Percentiles rank a stretch among this genome's conserved stretches.
These are phyloP conservation scores for Phasia obesa DNA, from an alignment of 2,888 invertebrate species.

Conservation along the genomic window DNA sequence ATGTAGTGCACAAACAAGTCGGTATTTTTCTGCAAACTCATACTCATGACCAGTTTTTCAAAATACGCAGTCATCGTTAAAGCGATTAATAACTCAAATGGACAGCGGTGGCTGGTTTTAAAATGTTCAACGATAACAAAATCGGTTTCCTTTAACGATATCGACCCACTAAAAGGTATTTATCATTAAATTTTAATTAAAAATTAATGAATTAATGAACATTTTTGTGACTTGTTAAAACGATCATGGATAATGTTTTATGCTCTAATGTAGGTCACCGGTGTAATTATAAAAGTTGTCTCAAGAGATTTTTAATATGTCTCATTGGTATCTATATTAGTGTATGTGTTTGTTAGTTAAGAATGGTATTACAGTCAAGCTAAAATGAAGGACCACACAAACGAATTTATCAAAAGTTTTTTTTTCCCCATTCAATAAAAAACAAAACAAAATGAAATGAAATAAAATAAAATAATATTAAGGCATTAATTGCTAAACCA, in stretches of 20 bases:
- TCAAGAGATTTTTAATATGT: conserved; percentile 1
- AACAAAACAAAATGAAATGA: no score
- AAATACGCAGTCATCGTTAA: conserved; percentile 3
- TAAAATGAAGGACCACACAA: conserved; percentile 52
- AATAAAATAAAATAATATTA: conserved; percentile 32
- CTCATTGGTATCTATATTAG: neutral
- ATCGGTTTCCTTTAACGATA: conserved; percentile 39
- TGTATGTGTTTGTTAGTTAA: conserved; percentile 1
- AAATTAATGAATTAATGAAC: conserved; percentile 54
- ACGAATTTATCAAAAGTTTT: conserved; percentile 22
- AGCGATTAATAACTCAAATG: conserved; percentile 12
- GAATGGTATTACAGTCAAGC: conserved; percentile 5
- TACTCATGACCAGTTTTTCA: conserved; percentile 23
- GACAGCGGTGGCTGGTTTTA: conserved; percentile 11
- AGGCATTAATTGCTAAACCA: conserved; percentile 29
- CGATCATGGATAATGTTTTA: conserved; percentile 54
- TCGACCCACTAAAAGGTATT: conserved; percentile 56
- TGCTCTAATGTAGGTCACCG: conserved; percentile 50
- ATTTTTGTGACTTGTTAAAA: conserved; percentile 47
- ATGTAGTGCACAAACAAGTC: neutral
- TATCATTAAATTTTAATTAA: conserved; percentile 61
- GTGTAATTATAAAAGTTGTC: conserved; percentile 48
- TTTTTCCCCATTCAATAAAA: no score
- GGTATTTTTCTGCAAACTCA: neutral
- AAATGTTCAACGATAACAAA: conserved; percentile 31